Base-by-base conservation (phyloP, 2,888 invertebrate genomes). In the Heliothis peltigera region DNA sequence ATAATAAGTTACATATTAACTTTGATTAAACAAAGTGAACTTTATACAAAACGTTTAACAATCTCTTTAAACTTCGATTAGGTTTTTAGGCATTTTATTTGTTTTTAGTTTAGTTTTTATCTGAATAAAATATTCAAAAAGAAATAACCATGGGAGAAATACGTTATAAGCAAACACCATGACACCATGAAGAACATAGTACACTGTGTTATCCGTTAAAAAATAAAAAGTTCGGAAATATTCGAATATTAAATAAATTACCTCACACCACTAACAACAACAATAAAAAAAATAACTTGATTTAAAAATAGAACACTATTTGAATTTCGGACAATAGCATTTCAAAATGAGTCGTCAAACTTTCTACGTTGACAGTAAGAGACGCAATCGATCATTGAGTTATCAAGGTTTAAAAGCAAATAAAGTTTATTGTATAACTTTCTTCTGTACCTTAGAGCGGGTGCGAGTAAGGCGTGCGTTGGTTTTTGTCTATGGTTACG, bases 381-480 rank as follows among this genome's bases (percentile, higher is more conserved):
- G 67, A 62, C 28, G 39, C 62, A 75, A 73, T 70, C 70, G 59
- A 64, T 72, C 57, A 80, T 71, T 65, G 71, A 79, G 63, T 54
- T 75, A 77, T 77, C 79, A 72, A 74, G 64, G 60, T 65, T 64
- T 71, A 70, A 71, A 72, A 80, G 51, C 63, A 69, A 79, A 79
- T 73, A 75, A 69, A 78, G 44, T 57, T 42, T 57, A 77, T 80
- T 77, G 79, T 69, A 63, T 70, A 80, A 79, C 77, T 75, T 74
- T 76, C 77, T 74, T 68, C 68, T 69, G 61, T 66, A 61, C 51
- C 12, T 32, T 39, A 44, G 47, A 55, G 65, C 66, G 54, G 47
- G 55, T 59, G 47, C 47, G 28, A 43, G 32, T 55, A 46, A 47
- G 57, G 48, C 48, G 47, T 56, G 67, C 54, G 53, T 75, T 64